Base-by-base conservation (phyloP, 2,113 vertebrate genomes). In the Lathamus discolor region DNA sequence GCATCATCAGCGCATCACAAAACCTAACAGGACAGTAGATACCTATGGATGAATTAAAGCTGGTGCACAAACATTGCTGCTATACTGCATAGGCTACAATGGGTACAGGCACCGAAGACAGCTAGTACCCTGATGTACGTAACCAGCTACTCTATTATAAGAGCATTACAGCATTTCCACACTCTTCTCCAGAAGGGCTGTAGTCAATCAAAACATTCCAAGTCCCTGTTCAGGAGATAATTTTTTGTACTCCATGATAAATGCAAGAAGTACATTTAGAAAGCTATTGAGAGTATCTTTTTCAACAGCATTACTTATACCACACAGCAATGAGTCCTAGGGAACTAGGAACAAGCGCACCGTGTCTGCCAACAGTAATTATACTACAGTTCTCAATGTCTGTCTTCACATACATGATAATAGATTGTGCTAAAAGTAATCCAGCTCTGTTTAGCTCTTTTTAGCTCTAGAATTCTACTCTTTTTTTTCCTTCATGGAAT, bases 311-410 rank as follows among this genome's bases (percentile, higher is more conserved):
- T 88, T 83, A 91, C 83, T 96, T 81, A 77, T 37, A 81, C 8
- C 49, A n/a, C 54, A 69, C 29, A 2, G 1, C 67, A 81, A 29
- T 13, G 41, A 91, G 66, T n/a, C 44, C 35, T 33, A 70, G 33
- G 44, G 67, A 83, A 90, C 33, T 14, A 80, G 44, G 63, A 86
- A 91, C 20, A 83, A 81, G 63, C 44, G 49, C 44, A 25, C 28
- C 24, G 31, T 69, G 80, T 77, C 83, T 91, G 83, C 48, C 72
- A 86, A 86, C 59, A 64, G 28, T 35, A 90, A 93, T 88, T 90
- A 69, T 6, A 62, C 35, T 51, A 43, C 54, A 73, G 49, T 43
- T 83, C 66, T 64, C 43, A 25, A 64, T 51, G 24, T 31, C 64
- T 59, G 29, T 75, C 41, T 86, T 86, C 41, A 72, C 57, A 51